phyloP scores from a whole-genome alignment of 2,113 vertebrate genomes.

The Pteruthius melanotis region DNA sequence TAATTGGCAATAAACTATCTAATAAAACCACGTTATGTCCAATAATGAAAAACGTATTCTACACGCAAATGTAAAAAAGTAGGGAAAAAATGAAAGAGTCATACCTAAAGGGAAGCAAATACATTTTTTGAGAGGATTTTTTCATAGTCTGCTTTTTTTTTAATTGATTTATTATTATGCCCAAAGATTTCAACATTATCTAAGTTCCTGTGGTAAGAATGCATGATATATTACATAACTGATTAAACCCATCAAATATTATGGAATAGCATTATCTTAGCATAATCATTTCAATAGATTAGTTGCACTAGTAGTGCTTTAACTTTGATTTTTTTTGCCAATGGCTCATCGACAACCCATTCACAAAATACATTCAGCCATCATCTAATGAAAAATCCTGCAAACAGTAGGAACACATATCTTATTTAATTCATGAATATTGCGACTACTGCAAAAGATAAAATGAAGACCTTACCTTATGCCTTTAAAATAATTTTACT shows the following conservation, averaged over 20 bases:
- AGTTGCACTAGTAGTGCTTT: neutral
- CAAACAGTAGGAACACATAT: neutral
- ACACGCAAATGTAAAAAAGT: neutral
- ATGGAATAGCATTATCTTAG: neutral
- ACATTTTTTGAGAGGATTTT: neutral
- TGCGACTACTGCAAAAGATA: neutral
- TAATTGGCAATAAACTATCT: slow-evolving; percentile 17
- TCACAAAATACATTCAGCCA: neutral
- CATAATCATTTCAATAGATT: neutral
- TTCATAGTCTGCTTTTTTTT: neutral
- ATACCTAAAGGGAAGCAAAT: neutral
- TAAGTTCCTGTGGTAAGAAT: neutral
- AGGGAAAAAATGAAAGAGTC: neutral
- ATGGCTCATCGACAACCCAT: accelerated
- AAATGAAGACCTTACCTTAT: neutral
- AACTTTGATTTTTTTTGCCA: neutral
- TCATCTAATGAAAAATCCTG: neutral
- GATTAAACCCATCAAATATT: neutral
- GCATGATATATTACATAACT: neutral
- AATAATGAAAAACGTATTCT: slow-evolving; percentile 6
- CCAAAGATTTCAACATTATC: neutral
- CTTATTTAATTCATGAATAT: neutral
- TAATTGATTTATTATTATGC: neutral
- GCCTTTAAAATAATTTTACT: neutral
- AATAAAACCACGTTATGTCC: neutral